Evolutionary conservation across 2,113 vertebrate genomes (phyloP), one percentile per base, ranked within the genome.

Genomic region (Saccopteryx bilineata): DNA sequence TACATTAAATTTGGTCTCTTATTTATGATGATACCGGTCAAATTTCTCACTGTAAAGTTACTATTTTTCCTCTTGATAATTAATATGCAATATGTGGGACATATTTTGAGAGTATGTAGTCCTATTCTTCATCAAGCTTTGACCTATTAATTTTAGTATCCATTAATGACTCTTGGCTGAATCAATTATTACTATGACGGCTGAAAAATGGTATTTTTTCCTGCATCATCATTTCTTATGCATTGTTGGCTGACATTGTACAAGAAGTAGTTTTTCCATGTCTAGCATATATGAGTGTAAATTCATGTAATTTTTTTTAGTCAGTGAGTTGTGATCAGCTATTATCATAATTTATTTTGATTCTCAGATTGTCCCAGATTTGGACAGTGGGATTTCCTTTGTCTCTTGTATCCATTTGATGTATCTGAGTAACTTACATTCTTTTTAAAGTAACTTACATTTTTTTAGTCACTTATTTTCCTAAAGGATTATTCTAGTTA

Each of bases 131-230:
- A 74, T 86, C 33, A 81, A 58, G 28, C 72, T 86, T 71, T 85
- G 14, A 39, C 28, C 26, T 81, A 3, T 79, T 78, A 69, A 90
- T 79, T 91, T 80, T 86, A 28, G n/a, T 68, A 86, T 65, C 83
- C 63, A 78, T 80, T 91, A 46, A 33, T 85, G 50, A 87, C 58
- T 87, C n/a, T 80, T 87, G 60, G 39, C 58, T 92, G 21, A 81
- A 82, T 75, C 46, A 66, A 0, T 52, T 81, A 75, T 75, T 81
- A 68, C 50, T 52, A 31, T 24, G 17, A 68, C n/a, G 33, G 15
- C 58, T 56, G 9, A 9, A 72, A 63, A 91, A 50, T 68, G 39
- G 46, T 56, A 21, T 66, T 75, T 83, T 80, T 48, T 72, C 63
- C 9, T 63, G 54, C 31, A 54, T 93, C 33, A 60, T 82, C 24